phyloP scores from a whole-genome alignment of 2,113 vertebrate genomes.

The Hylia prasina region DNA sequence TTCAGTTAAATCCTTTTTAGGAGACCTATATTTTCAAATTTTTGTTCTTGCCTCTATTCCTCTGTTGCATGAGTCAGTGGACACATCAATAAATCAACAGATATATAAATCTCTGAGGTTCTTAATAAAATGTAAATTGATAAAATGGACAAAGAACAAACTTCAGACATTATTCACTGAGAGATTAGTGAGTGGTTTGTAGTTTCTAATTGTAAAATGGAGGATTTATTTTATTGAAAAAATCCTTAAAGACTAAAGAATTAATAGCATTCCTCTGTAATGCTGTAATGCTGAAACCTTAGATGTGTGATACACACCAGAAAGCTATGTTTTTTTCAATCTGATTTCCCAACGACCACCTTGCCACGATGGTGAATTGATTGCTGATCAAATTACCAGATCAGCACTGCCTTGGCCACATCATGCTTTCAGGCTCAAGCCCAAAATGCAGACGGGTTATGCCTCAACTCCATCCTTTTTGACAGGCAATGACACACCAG shows the following conservation, averaged over 20 bases:
- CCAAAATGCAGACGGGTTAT: fast-evolving
- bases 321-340: neutral
- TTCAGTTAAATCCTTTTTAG: neutral
- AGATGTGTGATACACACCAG: neutral
- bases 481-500: too few species aligned
- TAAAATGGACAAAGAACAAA: neutral
- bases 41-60: neutral
- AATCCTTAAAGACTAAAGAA: neutral
- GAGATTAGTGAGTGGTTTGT: neutral
- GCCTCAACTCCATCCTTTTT: neutral
- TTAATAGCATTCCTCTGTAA: neutral
- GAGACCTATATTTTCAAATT: neutral
- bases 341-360: neutral
- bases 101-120: neutral
- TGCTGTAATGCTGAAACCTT: neutral
- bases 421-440: neutral
- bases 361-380: neutral
- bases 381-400: neutral
- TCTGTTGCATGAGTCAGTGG: neutral
- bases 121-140: neutral
- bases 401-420: neutral
- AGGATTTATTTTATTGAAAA: neutral
- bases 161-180: neutral
- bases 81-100: neutral
- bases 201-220: slow-evolving; percentile 4